phyloP scores from a whole-genome alignment of 1,140 invertebrate genomes.

The Euura lappo region DNA sequence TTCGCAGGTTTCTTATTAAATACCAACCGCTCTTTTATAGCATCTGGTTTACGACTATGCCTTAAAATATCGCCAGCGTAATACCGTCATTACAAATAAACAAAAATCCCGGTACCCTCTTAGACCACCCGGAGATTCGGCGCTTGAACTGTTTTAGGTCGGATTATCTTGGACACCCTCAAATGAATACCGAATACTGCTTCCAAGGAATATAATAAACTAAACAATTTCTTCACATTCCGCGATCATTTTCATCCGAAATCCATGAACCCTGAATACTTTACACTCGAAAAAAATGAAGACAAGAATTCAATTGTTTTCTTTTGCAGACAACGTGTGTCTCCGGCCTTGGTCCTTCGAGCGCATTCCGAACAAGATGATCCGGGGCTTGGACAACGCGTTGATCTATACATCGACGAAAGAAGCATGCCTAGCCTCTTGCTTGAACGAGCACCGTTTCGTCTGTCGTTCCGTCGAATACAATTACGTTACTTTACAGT shows the following conservation, averaged over 20 bases:
- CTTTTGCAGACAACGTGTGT: conserved; percentile 81
- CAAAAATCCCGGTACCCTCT: too few relatives aligned
- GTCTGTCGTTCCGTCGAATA: conserved; percentile 91
- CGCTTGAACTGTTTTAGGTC: too few relatives aligned
- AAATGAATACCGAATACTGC: background rate
- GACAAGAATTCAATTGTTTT: background rate
- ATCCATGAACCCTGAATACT: too few relatives aligned
- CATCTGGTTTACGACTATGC: background rate
- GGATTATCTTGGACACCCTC: too few relatives aligned
- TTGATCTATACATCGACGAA: conserved; percentile 93
- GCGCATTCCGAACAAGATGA: conserved; percentile 89
- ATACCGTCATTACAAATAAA: background rate
- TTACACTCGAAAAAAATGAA: too few relatives aligned
- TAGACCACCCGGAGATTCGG: too few relatives aligned
- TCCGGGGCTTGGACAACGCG: conserved; percentile 87
- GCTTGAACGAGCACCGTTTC: conserved; percentile 91
- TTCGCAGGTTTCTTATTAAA: background rate
- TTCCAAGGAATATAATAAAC: background rate
- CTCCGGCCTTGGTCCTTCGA: conserved; percentile 92
- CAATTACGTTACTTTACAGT: conserved; percentile 91
- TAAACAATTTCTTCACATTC: background rate
- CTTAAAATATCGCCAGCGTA: background rate
- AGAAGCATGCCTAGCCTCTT: conserved; percentile 90
- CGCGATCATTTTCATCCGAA: too few relatives aligned
- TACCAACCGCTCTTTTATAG: background rate